Evolutionary conservation across 2,888 invertebrate species (phyloP), one percentile per base, ranked within the genome.

Genomic region (Blera fallax): DNA sequence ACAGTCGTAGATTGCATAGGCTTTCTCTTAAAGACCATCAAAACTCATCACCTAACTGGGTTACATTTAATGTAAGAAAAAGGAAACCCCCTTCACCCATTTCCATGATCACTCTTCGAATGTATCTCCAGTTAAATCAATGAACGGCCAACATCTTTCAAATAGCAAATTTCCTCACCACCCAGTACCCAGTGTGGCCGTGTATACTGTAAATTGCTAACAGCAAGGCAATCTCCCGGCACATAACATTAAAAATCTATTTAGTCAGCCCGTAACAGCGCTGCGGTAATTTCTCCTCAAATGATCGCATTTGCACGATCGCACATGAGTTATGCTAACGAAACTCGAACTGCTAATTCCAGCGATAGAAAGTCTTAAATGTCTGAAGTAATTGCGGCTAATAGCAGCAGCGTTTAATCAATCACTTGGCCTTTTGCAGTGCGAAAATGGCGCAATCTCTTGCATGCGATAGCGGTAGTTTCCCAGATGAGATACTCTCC

Each of bases 231-330:
- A 48, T 74, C 37, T 56, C 34, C 34, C 21, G 54, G 50, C 72
- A 50, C 32, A 16, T 67, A 69, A 74, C 78, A 84, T 84, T 74
- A 84, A 74, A 84, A 79, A 74, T 64, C 79, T 84, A 84, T 84
- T 84, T 84, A 79, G 79, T 32, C 83, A 64, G 69, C 6, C 64
- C 56, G 73, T 64, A 72, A 73, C 65, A 67, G 78, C 54, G 60
- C 60, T 18, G 48, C 24, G 16, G 64, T 80, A 80, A 70, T 76
- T 85, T 85, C 80, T 64, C 65, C 70, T n/a, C 70, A 85, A 76
- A 80, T 65, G 84, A 85, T 85, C 84, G 84, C 84, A 80, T 85
- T 84, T 80, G 84, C 79, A 84, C 84, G 84, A 84, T 84, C 84
- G 79, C 67, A 74, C 67, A 80, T 85, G 80, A 85, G 84, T 85